phyloP scores from a whole-genome alignment of 2,888 invertebrate genomes.

The Trissolcus japonicus region DNA sequence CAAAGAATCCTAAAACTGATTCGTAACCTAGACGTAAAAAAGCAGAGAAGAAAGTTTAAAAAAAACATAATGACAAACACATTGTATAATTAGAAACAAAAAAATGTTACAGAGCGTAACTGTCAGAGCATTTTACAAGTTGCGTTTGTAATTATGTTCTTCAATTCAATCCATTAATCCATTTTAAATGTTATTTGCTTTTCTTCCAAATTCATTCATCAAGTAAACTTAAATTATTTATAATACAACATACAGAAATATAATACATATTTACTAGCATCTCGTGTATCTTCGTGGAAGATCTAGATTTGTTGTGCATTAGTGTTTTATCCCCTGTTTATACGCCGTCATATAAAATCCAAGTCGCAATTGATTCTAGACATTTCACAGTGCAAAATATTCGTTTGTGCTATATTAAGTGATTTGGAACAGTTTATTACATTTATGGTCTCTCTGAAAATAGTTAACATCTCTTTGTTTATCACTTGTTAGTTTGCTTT shows the following conservation, averaged over 20 bases:
- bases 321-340: conserved; percentile 25
- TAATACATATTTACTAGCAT: conserved; percentile 66
- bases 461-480: conserved; percentile 30
- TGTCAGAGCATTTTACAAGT: neutral
- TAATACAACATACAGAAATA: conserved; percentile 68
- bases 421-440: conserved; percentile 24
- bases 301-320: conserved; percentile 53
- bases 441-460: conserved; percentile 43
- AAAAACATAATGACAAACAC: conserved; percentile 15
- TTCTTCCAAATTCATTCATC: conserved; percentile 26
- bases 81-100: conserved; percentile 10
- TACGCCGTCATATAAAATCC: conserved; percentile 42
- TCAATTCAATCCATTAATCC: conserved; percentile 7
- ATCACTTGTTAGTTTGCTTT: conserved; percentile 4
- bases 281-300: conserved; percentile 50
- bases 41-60: conserved; percentile 11
- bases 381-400: conserved; percentile 47
- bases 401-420: conserved; percentile 43
- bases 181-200: conserved; percentile 26
- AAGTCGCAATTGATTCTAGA: conserved; percentile 21
- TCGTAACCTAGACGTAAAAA: conserved; percentile 20
- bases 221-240: conserved; percentile 59
- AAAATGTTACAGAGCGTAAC: neutral
- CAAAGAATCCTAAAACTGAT: conserved; percentile 22
- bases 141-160: conserved; percentile 19